Conservation (phyloP, 2,113 vertebrate genomes). For the Syrmaticus mikado region DNA sequence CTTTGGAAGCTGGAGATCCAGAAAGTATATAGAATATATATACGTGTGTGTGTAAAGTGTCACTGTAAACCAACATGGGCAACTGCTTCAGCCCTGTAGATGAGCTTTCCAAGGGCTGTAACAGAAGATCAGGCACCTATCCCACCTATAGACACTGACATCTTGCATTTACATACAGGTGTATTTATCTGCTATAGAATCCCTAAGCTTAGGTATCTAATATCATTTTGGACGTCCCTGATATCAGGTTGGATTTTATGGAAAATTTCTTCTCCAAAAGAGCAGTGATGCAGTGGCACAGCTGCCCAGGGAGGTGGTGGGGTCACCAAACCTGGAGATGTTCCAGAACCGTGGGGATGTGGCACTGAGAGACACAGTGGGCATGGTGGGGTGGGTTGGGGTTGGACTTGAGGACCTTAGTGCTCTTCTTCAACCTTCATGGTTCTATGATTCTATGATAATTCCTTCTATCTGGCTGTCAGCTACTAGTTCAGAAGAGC, state of each 20-base stretch:
- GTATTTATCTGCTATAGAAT: background rate
- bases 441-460: too few relatives aligned
- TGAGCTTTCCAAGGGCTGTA: background rate
- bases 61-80: background rate
- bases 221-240: background rate
- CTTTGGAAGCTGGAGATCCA: background rate
- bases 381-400: too few relatives aligned
- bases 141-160: background rate
- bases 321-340: too few relatives aligned
- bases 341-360: too few relatives aligned
- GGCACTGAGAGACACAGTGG: too few relatives aligned
- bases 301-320: too few relatives aligned
- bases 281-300: too few relatives aligned
- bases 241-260: background rate
- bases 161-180: background rate
- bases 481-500: background rate
- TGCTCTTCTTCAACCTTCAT: too few relatives aligned
- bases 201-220: background rate
- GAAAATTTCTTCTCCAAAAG: too few relatives aligned
- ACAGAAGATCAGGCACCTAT: background rate
- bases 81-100: background rate
- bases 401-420: too few relatives aligned
- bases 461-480: background rate
- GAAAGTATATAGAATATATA: too few relatives aligned
- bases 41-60: background rate